Evolutionary conservation across 2,888 invertebrate species (phyloP).

Genomic region (Hedychridium roseum): DNA sequence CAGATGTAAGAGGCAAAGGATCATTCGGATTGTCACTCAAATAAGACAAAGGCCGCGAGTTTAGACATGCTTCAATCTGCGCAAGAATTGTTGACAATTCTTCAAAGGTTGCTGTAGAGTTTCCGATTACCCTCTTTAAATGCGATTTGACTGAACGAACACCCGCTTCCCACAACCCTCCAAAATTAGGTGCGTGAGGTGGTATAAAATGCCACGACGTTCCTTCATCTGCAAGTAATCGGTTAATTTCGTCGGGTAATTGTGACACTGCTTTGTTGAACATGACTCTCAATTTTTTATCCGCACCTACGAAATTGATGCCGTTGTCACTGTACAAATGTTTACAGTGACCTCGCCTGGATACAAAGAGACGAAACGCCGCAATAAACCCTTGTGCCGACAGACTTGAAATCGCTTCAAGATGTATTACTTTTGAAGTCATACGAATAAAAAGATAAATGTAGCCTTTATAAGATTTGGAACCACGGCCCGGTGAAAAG

Average conservation of each 20-base stretch:
- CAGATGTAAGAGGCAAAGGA: neutral
- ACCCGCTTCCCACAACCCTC: constrained; percentile 41
- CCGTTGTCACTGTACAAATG: constrained; percentile 14
- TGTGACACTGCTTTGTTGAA: constrained; percentile 3
- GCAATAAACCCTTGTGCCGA: constrained; percentile 12
- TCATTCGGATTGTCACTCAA: neutral
- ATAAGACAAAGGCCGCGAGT: constrained; percentile 20
- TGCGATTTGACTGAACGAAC: constrained; percentile 39
- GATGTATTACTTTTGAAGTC: constrained; percentile 17
- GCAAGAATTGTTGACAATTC: constrained; percentile 13
- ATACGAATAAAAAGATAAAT: constrained; percentile 16
- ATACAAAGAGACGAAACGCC: constrained; percentile 15
- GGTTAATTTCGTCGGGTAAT: constrained; percentile 1
- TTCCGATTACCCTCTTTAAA: constrained; percentile 20
- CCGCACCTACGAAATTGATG: constrained; percentile 11
- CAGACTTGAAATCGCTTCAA: constrained; percentile 16
- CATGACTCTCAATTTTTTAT: constrained; percentile 6
- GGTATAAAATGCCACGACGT: constrained; percentile 41
- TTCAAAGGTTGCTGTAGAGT: constrained; percentile 24
- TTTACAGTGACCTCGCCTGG: constrained; percentile 16
- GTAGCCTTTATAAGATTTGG: constrained; percentile 8
- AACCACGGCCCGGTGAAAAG: constrained; percentile 11
- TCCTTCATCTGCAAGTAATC: constrained; percentile 11
- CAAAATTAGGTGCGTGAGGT: constrained; percentile 21
- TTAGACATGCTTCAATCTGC: constrained; percentile 30